A percentile compares a stretch with the other conserved stretches of the same genome.
phyloP scores from a whole-genome alignment of 2,888 invertebrate species.

The Tetragonula carbonaria region DNA sequence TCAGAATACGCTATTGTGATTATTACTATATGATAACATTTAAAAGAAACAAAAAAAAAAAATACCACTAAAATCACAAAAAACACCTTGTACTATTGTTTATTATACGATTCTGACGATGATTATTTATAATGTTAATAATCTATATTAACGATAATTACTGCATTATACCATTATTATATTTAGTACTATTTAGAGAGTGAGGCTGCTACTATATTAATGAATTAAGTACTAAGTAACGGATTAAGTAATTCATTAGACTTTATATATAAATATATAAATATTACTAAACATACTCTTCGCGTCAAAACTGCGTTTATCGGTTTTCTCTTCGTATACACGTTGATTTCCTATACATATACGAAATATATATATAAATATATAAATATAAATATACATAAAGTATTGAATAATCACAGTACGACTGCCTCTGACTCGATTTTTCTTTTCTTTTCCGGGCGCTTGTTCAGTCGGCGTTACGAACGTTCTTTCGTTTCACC shows the following conservation, averaged over 20 bases:
- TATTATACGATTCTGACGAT: conserved; percentile 78
- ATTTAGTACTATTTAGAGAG: conserved; percentile 84
- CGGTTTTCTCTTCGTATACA: conserved; percentile 65
- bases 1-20: conserved; percentile 84
- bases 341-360: conserved; percentile 69
- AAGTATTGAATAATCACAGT: conserved; percentile 64
- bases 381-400: conserved; percentile 59
- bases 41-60: conserved; percentile 55
- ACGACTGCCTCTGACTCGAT: conserved; percentile 75
- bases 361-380: conserved; percentile 45
- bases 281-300: conserved; percentile 79
- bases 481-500: conserved; percentile 69
- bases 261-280: conserved; percentile 82
- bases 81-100: conserved; percentile 79
- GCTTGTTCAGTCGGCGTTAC: conserved; percentile 69
- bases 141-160: conserved; percentile 82
- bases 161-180: conserved; percentile 83
- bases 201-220: conserved; percentile 84
- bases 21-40: conserved; percentile 82
- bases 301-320: conserved; percentile 71
- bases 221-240: conserved; percentile 83
- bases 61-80: conserved; percentile 73
- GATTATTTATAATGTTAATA: conserved; percentile 80
- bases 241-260: conserved; percentile 83
- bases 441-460: conserved; percentile 66